Conservation (phyloP, 2,797 vertebrate species). For the Sebastes nivosus region DNA sequence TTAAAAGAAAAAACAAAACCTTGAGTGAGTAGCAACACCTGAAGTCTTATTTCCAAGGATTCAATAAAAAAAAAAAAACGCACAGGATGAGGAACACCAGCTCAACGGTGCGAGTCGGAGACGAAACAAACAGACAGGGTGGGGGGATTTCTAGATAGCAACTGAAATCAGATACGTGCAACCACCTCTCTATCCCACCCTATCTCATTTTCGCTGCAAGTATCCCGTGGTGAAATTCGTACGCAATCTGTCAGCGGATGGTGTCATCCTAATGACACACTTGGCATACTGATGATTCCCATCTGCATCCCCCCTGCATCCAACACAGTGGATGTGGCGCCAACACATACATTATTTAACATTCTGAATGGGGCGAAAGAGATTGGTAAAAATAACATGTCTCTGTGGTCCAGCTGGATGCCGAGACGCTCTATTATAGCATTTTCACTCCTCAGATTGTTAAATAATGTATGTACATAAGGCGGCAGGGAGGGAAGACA, state of each 20-base stretch:
- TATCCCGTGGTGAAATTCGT: slow-evolving; percentile 46
- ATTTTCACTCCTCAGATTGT: slow-evolving; percentile 55
- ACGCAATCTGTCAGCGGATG: slow-evolving; percentile 61
- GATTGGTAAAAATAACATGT: slow-evolving; percentile 75
- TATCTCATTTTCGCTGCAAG: slow-evolving; percentile 55
- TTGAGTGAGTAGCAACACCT: slow-evolving; percentile 3
- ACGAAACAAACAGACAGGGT: slow-evolving; percentile 26
- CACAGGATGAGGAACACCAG: slow-evolving; percentile 7
- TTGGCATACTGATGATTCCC: slow-evolving; percentile 73
- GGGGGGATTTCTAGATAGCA: slow-evolving; percentile 3
- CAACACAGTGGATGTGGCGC: slow-evolving; percentile 43
- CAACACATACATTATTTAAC: slow-evolving; percentile 75
- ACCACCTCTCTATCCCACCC: slow-evolving; percentile 31
- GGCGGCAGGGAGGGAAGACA: slow-evolving; percentile 47
- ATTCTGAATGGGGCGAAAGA: slow-evolving; percentile 55
- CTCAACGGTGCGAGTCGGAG: slow-evolving; percentile 12
- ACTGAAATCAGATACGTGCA: slow-evolving; percentile 55
- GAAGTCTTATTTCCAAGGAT: slow-evolving; percentile 11
- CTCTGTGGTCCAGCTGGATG: slow-evolving; percentile 62
- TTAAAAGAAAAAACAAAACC: background rate
- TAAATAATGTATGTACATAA: slow-evolving; percentile 82
- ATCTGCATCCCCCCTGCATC: slow-evolving; percentile 49
- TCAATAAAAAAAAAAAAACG: slow-evolving; percentile 32
- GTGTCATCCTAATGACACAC: slow-evolving; percentile 70
- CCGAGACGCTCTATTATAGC: slow-evolving; percentile 67